phyloP scores from a whole-genome alignment of 2,888 invertebrate genomes.

The Chaetogeoica ovagalla region DNA sequence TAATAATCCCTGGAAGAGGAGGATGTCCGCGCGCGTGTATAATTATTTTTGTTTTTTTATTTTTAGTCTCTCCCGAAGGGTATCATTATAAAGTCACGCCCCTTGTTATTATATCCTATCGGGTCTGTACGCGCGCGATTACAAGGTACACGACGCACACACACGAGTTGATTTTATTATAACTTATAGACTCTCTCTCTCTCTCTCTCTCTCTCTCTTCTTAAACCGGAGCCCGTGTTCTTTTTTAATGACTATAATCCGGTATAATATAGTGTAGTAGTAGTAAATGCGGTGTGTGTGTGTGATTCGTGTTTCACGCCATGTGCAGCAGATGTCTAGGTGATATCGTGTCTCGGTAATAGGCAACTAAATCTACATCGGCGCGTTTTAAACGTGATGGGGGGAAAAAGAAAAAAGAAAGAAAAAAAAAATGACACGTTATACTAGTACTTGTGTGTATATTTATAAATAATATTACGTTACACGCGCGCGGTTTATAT shows the following conservation, averaged over 20 bases:
- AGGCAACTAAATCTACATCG: constrained; percentile 52
- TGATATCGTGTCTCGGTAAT: constrained; percentile 36
- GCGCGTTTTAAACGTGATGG: constrained; percentile 36
- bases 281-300: background rate
- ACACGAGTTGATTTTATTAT: constrained; percentile 8
- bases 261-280: constrained; percentile 1
- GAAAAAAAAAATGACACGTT: background rate
- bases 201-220: no score
- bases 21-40: constrained; percentile 17
- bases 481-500: background rate
- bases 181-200: no score
- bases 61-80: background rate
- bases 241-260: constrained; percentile 26
- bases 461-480: background rate
- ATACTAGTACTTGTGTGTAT: background rate
- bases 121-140: constrained; percentile 24
- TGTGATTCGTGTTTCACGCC: constrained; percentile 47
- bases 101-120: constrained; percentile 48
- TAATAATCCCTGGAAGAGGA: constrained; percentile 25
- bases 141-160: constrained; percentile 4
- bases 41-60: constrained; percentile 19
- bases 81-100: constrained; percentile 41
- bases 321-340: constrained; percentile 24
- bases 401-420: no score
- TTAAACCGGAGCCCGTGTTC: constrained; percentile 21